These are phyloP conservation scores for Theristus sp. DNA, from an alignment of 2,888 invertebrate species.

Conservation along the genomic window DNA sequence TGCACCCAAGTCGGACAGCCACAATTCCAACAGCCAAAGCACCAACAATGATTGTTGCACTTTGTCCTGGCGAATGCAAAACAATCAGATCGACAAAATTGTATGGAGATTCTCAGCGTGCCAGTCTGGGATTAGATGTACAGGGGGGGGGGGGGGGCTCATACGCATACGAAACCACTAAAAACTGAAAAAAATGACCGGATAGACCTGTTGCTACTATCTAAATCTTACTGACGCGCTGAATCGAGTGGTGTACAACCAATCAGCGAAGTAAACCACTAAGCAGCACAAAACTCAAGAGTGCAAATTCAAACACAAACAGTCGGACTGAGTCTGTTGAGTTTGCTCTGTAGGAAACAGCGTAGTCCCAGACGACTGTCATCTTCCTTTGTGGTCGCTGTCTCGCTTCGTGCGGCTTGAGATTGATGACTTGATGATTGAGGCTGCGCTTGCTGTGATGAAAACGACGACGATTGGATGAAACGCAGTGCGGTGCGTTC, in stretches of 20 bases:
- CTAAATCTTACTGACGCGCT: not conserved
- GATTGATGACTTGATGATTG: no score
- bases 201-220: not conserved
- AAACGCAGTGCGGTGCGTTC: constrained; percentile 83
- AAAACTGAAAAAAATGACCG: not conserved
- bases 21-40: constrained; percentile 77
- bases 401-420: no score
- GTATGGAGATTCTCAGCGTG: no score
- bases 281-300: no score
- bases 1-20: constrained; percentile 64
- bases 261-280: no score
- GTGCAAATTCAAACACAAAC: constrained; percentile 4
- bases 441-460: not conserved
- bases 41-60: constrained; percentile 68
- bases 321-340: constrained; percentile 48
- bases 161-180: no score
- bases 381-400: not conserved
- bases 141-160: no score
- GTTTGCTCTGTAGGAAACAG: constrained; percentile 56
- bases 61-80: constrained; percentile 51
- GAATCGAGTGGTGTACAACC: no score
- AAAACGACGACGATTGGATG: constrained; percentile 41
- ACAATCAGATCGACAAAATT: no score
- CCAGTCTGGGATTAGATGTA: no score
- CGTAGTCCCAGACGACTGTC: constrained; percentile 63